Evolutionary conservation across 2,113 vertebrate genomes (phyloP), one percentile per base, ranked within the genome.

Genomic region (Balaeniceps rex): DNA sequence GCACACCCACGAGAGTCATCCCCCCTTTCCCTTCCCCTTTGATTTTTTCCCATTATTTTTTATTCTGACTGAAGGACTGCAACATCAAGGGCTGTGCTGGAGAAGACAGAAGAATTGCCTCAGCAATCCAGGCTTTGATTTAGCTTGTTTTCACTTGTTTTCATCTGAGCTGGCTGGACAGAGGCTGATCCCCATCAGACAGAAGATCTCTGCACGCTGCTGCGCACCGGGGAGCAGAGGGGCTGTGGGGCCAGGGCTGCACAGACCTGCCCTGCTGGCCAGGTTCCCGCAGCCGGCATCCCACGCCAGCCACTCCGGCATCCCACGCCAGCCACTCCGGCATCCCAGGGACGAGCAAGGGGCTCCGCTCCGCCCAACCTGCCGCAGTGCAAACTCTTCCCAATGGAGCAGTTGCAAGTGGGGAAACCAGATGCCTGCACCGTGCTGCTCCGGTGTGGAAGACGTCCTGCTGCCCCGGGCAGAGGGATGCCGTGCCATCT

Each of bases 41-140:
- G 84, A 94, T 94, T 77, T 88, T 47, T 46, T 23, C 69, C 64
- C 26, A 9, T 69, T n/a, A 33, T 87, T 81, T 80, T 34, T 55
- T 36, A 34, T 77, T 84, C 96, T 72, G 72, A 72, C 68, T 89
- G 90, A 89, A 91, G 77, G 63, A 49, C 40, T 95, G 64, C 64
- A n/a, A 74, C 94, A 89, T 89, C 87, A 96, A 94, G 88, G 36
- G 52, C 83, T 69, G 52, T 17, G 63, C 80, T 42, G 87, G 47
- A 83, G 87, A 84, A 77, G 84, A 57, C 68, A 64, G 57, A 83
- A 68, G 87, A 87, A 87, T 69, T 51, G 46, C 78, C 77, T 84
- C 72, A 38, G 14, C 84, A 52, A 25, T 42, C 64, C 15, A 1
- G 58, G 38, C 94, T 95, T 94, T 93, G 84, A 93, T 95, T 94